Base-by-base conservation (phyloP, 2,797 vertebrate species). In the Xenentodon cancila region DNA sequence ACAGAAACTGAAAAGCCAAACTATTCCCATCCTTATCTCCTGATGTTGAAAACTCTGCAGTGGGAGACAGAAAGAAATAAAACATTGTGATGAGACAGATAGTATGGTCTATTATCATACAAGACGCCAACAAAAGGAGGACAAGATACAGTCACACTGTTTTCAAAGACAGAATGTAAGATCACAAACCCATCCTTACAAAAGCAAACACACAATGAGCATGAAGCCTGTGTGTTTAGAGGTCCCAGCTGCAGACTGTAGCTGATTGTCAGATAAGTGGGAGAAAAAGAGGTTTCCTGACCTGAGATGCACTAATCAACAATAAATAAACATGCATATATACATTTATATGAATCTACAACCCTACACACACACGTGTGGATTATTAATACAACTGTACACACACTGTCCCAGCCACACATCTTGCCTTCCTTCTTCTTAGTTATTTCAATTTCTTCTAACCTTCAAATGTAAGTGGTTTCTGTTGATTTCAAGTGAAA, bases 1-100 rank as follows among this genome's bases (percentile, higher is more conserved):
- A 88, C 73, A 98, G 88, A 85, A 98, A 94, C 64, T 94, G 94
- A 86, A 99, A 95, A 71, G 95, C 94, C 73, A 99, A 81, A 73
- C 91, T 90, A 68, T 94, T 97, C 65, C 92, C 91, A 16, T 97
- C 96, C 65, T 96, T 96, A 72, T 96, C 95, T 64, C 95, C 94
- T 17, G 90, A 89, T 0, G 90, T 87, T 75, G 93, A 78, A 85
- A 98, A 97, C 20, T 96, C 97, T 99, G 77, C 59, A 59, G 68
- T 50, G 63, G 71, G 64, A 71, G 50, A 58, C 21, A 71, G 45
- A 61, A 32, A 51, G 63, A 67, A 42, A 47, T 45, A 65, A 47
- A 71, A 53, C 49, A 20, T 21, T 0, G 30, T 30, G 86, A 85
- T 86, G 81, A 77, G 78, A 77, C 81, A 77, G 87, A 88, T 88